These are phyloP conservation scores for Diabrotica virgifera DNA, from an alignment of 1,140 invertebrate species.

Conservation along the genomic window DNA sequence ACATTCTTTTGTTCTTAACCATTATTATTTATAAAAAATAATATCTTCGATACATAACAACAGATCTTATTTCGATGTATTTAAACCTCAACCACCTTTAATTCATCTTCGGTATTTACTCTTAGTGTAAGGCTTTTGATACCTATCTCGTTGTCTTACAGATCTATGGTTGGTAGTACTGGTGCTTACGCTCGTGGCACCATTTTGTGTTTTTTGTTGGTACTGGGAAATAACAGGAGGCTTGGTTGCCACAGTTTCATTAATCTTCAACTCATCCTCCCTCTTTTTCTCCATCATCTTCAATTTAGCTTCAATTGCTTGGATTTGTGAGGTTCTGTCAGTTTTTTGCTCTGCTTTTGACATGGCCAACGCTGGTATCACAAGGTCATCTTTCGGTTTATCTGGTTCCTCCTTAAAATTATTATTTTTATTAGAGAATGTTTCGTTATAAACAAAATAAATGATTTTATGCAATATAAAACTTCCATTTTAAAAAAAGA, in stretches of 20 bases:
- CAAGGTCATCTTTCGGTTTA: constrained; percentile 68
- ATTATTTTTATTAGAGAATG: no score
- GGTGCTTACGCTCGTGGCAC: constrained; percentile 6
- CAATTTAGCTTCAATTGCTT: constrained; percentile 83
- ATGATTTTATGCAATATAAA: no score
- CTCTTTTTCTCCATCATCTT: constrained; percentile 72
- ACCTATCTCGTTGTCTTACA: constrained; percentile 16
- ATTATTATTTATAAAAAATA: no score
- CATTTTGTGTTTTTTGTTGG: constrained; percentile 46
- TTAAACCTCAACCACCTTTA: no score
- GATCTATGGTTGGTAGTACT: not conserved
- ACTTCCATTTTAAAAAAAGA: no score
- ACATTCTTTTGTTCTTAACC: no score
- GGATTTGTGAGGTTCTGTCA: constrained; percentile 75
- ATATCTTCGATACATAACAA: no score
- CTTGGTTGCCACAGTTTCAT: constrained; percentile 62
- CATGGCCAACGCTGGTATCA: constrained; percentile 71
- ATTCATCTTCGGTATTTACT: constrained; percentile 21
- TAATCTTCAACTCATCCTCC: constrained; percentile 69
- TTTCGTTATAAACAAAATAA: no score
- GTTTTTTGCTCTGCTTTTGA: constrained; percentile 66
- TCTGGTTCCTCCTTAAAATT: constrained; percentile 64
- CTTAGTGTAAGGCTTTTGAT: constrained; percentile 24
- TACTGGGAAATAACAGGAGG: constrained; percentile 65
- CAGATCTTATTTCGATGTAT: no score